phyloP scores from a whole-genome alignment of 2,113 vertebrate species.

The Lethenteron camtschaticum region DNA sequence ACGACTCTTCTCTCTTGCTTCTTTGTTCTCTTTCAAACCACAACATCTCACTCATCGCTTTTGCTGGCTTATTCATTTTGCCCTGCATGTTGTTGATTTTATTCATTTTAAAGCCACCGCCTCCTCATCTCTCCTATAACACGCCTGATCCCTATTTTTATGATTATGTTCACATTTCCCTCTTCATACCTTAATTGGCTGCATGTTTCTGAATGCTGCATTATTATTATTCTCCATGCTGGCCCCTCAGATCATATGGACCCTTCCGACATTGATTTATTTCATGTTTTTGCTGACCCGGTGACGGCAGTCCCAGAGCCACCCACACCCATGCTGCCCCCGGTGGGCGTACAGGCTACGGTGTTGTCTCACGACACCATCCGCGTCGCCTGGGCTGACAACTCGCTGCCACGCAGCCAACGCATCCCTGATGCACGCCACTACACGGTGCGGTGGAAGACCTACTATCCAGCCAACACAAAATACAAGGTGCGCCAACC shows the following conservation, averaged over 20 bases:
- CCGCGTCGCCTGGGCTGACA: conserved; percentile 89
- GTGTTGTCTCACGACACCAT: conserved; percentile 88
- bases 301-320: conserved; percentile 97
- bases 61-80: too few species aligned
- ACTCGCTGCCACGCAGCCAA: conserved; percentile 90
- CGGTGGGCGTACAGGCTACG: conserved; percentile 90
- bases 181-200: too few species aligned
- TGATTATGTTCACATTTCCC: too few species aligned
- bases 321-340: conserved; percentile 92
- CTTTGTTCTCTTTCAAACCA: too few species aligned
- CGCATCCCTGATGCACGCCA: conserved; percentile 84
- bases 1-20: too few species aligned
- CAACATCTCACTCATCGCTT: too few species aligned
- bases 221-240: too few species aligned
- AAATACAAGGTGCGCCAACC: conserved; percentile 60
- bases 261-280: conserved; percentile 91
- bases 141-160: too few species aligned
- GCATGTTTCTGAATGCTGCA: too few species aligned
- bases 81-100: too few species aligned
- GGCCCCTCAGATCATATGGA: conserved; percentile 32
- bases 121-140: too few species aligned
- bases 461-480: conserved; percentile 93
- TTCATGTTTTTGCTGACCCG: conserved; percentile 89
- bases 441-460: conserved; percentile 95
- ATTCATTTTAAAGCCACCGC: too few species aligned